phyloP scores from a whole-genome alignment of 2,113 vertebrate species.

The Microtus ochrogaster region DNA sequence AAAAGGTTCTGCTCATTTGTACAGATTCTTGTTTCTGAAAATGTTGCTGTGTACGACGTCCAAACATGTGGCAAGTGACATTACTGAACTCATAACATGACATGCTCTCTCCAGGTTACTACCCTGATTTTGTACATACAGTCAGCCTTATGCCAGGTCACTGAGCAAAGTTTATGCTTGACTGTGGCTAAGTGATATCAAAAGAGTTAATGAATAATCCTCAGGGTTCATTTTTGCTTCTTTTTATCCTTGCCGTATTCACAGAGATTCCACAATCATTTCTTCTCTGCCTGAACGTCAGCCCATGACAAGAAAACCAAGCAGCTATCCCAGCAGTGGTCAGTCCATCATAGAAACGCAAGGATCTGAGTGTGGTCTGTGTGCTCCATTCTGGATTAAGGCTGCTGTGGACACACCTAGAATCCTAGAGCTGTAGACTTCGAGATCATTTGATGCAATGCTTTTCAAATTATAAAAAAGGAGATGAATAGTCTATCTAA shows the following conservation, averaged over 20 bases:
- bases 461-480: constrained; percentile 30
- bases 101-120: background rate
- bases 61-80: background rate
- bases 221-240: background rate
- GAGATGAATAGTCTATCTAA: background rate
- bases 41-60: background rate
- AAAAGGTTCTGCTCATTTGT: constrained; percentile 1
- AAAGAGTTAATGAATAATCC: constrained; percentile 34
- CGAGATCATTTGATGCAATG: background rate
- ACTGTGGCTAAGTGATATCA: background rate
- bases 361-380: background rate
- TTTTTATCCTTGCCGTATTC: constrained; percentile 7
- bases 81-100: background rate
- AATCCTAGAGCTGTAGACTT: background rate
- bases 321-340: constrained; percentile 29
- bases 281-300: constrained; percentile 62
- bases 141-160: background rate
- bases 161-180: background rate
- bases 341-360: background rate
- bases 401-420: background rate
- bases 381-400: constrained; percentile 17
- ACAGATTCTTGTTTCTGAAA: constrained; percentile 39
- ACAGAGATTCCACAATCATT: constrained; percentile 29
- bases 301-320: constrained; percentile 40
- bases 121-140: background rate